Evolutionary conservation across 2,888 invertebrate species (phyloP), one percentile per base, ranked within the genome.

Genomic region (Acronicta alni): DNA sequence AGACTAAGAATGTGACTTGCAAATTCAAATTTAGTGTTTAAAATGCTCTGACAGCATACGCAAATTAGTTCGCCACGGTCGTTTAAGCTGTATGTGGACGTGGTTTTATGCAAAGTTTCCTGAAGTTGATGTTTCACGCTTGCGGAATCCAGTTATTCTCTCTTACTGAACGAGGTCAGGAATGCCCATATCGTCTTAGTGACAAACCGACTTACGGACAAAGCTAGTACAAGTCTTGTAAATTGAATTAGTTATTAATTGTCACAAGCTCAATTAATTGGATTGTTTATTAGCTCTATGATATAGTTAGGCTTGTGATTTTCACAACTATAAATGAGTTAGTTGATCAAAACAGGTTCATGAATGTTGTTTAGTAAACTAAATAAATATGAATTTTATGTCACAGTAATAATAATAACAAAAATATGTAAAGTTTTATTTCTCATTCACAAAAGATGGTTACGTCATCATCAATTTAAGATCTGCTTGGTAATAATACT

Each of bases 1-100:
- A n/a, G n/a, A n/a, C n/a, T n/a, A n/a, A 57, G 47, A 71, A 77
- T 74, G 56, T 65, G 61, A 75, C 68, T 78, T 72, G 63, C 62
- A 72, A 77, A 72, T 75, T 74, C 44, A 60, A 72, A 79, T 59
- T 75, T 63, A 45, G 53, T 64, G 47, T 59, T 68, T 64, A 71
- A 77, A 72, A 65, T 63, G 63, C 58, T 59, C 66, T 58, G 66
- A 71, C 69, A 60, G 52, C 39, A 54, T 66, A 67, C 65, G 67
- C 49, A 75, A 79, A 79, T 79, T 76, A 75, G 67, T 67, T 62
- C 51, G 38, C 66, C 45, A 63, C 57, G 32, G 54, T 59, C 71
- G 70, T 51, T 65, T 72, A 65, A 70, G 70, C 67, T 64, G 54
- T 67, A 45, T 72, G 72, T 59, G 64, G 64, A 67, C 49, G 57